Evolutionary conservation across 2,888 invertebrate species (phyloP).

Genomic region (Tetramorium bicarinatum): DNA sequence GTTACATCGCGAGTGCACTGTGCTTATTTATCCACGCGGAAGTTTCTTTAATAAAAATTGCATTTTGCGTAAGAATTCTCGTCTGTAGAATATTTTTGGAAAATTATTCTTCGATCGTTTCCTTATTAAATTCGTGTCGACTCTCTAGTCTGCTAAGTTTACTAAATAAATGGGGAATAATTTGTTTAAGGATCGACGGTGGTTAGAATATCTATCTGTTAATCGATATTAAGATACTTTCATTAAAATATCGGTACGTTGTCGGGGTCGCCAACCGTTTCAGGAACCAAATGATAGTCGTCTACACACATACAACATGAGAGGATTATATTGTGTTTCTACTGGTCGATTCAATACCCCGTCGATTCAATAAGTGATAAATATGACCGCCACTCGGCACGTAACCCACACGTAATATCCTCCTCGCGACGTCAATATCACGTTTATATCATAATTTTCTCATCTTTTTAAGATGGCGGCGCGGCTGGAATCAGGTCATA

Average conservation of each 20-base stretch:
- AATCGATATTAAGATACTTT: slow-evolving; percentile 1
- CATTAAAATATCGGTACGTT: slow-evolving; percentile 6
- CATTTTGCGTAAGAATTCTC: not conserved
- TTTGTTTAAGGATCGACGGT: not conserved
- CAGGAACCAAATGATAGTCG: slow-evolving; percentile 5
- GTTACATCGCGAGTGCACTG: not conserved
- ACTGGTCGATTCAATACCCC: slow-evolving; percentile 38
- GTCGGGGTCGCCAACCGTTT: not conserved
- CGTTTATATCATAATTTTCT: slow-evolving; percentile 63
- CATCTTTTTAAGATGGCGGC: slow-evolving; percentile 59
- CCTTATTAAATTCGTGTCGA: not conserved
- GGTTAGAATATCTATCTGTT: not conserved
- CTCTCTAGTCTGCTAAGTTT: not conserved
- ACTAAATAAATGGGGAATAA: not conserved
- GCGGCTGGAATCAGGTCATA: slow-evolving; percentile 52
- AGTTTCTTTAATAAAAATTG: slow-evolving; percentile 26
- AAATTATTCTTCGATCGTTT: not conserved
- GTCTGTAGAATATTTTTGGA: not conserved
- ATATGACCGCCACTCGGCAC: slow-evolving; percentile 43
- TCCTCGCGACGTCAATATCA: slow-evolving; percentile 56
- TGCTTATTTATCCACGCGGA: slow-evolving; percentile 20
- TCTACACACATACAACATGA: slow-evolving; percentile 22
- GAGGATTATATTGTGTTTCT: slow-evolving; percentile 36
- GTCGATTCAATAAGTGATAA: slow-evolving; percentile 62
- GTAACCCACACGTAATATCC: slow-evolving; percentile 55